Evolutionary conservation across 2,888 invertebrate species (phyloP).

Genomic region (Calameuta idolon): DNA sequence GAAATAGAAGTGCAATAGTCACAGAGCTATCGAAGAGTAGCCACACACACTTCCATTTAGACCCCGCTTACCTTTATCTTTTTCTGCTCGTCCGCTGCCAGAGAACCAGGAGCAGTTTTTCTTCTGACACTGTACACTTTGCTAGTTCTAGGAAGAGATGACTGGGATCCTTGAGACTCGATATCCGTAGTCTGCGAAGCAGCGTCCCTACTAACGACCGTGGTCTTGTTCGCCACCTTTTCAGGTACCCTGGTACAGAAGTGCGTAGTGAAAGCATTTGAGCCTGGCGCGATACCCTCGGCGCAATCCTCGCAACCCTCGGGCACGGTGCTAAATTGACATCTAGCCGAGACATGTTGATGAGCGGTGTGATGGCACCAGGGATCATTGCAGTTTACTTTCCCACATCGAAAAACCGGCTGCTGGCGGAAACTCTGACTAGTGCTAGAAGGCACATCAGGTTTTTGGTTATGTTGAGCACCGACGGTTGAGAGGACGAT

Average conservation of each 20-base stretch:
- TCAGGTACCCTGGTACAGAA: conserved; percentile 60
- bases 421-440: conserved; percentile 61
- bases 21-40: neutral
- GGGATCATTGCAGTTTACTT: conserved; percentile 63
- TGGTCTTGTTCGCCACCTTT: conserved; percentile 44
- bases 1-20: neutral
- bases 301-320: conserved; percentile 66
- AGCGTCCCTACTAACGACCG: conserved; percentile 66
- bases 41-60: neutral
- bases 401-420: conserved; percentile 42
- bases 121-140: conserved; percentile 29
- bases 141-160: conserved; percentile 32
- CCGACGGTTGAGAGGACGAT: conserved; percentile 73
- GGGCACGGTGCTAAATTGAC: conserved; percentile 59
- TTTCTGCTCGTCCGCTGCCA: conserved; percentile 40
- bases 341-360: conserved; percentile 39
- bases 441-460: conserved; percentile 51
- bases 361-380: conserved; percentile 66
- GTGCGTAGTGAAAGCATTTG: conserved; percentile 61
- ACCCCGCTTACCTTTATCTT: conserved; percentile 38
- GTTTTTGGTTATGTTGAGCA: conserved; percentile 47
- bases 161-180: conserved; percentile 44
- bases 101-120: conserved; percentile 35
- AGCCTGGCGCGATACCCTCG: conserved; percentile 40
- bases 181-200: conserved; percentile 69